Percentiles rank a stretch among this genome's conserved stretches.
Conservation (phyloP, 2,113 vertebrate genomes). For the Brachypteracias leptosomus region DNA sequence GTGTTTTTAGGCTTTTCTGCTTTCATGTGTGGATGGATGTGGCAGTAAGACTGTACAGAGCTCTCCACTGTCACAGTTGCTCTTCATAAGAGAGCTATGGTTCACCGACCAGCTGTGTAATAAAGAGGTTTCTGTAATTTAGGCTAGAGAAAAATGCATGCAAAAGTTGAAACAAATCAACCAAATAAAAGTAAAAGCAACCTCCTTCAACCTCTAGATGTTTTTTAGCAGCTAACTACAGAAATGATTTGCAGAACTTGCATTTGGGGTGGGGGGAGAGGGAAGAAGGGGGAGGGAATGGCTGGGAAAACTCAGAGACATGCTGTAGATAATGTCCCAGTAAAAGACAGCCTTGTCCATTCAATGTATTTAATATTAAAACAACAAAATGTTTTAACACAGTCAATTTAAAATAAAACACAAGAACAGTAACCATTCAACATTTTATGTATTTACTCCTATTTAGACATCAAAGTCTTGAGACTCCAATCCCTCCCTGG, state of each 20-base stretch:
- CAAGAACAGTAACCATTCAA: neutral
- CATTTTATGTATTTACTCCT: neutral
- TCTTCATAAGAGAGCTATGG: neutral
- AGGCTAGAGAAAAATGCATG: neutral
- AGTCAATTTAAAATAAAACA: neutral
- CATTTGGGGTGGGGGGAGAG: rapidly evolving
- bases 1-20: no score
- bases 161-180: neutral
- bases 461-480: neutral
- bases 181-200: neutral
- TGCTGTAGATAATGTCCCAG: neutral
- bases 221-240: neutral
- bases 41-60: neutral
- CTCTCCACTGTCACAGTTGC: neutral
- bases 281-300: neutral
- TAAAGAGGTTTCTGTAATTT: neutral
- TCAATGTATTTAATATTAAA: neutral
- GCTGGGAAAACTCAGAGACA: neutral
- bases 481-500: neutral
- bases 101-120: neutral
- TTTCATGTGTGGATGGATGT: no score
- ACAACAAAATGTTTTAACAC: neutral
- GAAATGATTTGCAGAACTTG: neutral
- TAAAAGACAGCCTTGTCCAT: neutral
- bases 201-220: neutral